Conservation (phyloP, 2,113 vertebrate genomes). For the Carassius carassius region DNA sequence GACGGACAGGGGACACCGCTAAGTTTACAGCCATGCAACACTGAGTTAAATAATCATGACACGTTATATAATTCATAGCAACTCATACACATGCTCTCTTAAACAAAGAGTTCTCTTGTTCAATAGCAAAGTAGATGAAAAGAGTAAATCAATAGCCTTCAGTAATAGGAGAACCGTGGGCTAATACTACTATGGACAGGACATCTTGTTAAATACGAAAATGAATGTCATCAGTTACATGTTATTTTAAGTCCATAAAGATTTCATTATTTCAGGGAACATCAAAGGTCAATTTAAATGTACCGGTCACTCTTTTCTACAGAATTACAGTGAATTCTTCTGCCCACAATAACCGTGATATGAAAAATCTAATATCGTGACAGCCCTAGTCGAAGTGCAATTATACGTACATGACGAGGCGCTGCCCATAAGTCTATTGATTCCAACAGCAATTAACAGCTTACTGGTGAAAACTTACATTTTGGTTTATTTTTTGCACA, state of each 20-base stretch:
- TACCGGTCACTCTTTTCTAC: neutral
- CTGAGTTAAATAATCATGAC: neutral
- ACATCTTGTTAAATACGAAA: neutral
- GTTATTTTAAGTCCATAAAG: neutral
- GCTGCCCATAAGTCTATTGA: neutral
- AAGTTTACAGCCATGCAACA: neutral
- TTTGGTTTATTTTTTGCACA: neutral
- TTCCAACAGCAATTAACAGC: no score
- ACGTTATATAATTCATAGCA: constrained; percentile 2
- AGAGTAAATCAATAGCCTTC: constrained; percentile 18
- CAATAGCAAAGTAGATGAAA: neutral
- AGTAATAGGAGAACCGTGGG: constrained; percentile 22
- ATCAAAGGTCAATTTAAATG: neutral
- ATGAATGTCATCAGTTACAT: neutral
- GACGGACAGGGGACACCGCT: neutral
- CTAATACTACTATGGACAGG: neutral
- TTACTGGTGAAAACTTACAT: no score
- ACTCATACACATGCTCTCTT: constrained; percentile 8
- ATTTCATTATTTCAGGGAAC: neutral
- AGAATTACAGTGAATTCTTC: neutral
- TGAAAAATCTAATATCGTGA: no score
- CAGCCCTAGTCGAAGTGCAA: no score
- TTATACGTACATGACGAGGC: neutral
- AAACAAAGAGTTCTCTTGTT: constrained; percentile 9
- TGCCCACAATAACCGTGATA: no score